Base-by-base conservation (phyloP, 2,113 vertebrate genomes). In the Lepus europaeus region DNA sequence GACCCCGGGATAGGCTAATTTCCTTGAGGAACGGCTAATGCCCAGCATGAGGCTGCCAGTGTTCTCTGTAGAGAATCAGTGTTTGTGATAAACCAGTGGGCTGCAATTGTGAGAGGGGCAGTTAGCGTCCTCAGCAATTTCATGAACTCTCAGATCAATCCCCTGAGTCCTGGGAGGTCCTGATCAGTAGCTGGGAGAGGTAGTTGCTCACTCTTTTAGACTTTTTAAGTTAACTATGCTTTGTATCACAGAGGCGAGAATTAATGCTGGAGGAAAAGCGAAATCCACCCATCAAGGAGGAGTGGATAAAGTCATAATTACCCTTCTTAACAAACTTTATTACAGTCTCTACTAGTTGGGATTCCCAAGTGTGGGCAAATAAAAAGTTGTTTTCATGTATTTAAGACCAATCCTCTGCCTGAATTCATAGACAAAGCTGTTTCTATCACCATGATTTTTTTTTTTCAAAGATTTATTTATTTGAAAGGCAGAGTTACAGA, bases 1-100 rank as follows among this genome's bases (percentile, higher is more conserved):
- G 84, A 91, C 7, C 87, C 76, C 66, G 80, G 66, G 22, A 68
- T 84, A 90, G 76, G 25, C 66, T 93, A 70, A 74, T 70, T 90
- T 36, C 51, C 72, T 10, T 88, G 82, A 23, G 63, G 90, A 81
- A 1, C 6, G 23, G 33, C 79, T 85, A 80, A 73, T 84, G 25
- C 39, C 56, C 16, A n/a, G 87, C 1, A 2, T 77, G 61, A 89
- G 49, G 49, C 89, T 64, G 73, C 45, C 56, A 51, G 5, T 9
- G 0, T 80, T 84, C 66, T 77, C 51, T 1, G 5, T 36, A 73
- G 81, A 91, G 39, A 89, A 64, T 91, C 22, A 22, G 51, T 85
- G 61, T 45, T 93, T 91, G 5, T 16, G 81, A 2, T 94, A 79
- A 90, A 77, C 49, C 59, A 76, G 13, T 13, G 72, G 53, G 53